Conservation (phyloP, 1,140 invertebrate genomes). For the Bombus breviceps region DNA sequence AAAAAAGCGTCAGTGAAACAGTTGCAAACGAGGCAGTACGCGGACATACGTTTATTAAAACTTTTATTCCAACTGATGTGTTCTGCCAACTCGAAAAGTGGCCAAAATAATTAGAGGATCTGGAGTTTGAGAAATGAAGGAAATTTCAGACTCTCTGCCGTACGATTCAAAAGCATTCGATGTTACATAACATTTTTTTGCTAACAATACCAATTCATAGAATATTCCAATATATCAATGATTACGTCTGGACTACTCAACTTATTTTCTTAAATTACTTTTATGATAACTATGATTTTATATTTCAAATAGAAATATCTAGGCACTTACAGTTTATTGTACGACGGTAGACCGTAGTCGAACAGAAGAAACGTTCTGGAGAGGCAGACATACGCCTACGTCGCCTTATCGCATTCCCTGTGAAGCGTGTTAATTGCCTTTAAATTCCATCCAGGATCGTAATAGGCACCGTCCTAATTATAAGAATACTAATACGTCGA, state of each 20-base stretch:
- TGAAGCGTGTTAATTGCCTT: conserved; percentile 60
- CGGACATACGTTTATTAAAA: conserved; percentile 2
- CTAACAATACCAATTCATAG: not conserved
- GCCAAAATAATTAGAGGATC: not conserved
- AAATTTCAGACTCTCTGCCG: too few relatives aligned
- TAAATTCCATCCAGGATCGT: conserved; percentile 27
- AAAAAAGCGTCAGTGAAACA: not conserved
- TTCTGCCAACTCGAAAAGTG: not conserved
- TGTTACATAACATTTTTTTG: not conserved
- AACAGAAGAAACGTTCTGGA: not conserved
- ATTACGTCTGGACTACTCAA: too few relatives aligned
- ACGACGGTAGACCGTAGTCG: too few relatives aligned
- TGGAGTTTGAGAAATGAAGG: not conserved
- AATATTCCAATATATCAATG: not conserved
- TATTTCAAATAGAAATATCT: not conserved
- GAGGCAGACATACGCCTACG: conserved; percentile 24
- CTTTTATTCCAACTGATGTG: not conserved
- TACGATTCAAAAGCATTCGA: not conserved
- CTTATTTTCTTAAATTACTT: not conserved
- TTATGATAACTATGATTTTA: not conserved
- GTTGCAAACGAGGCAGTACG: not conserved
- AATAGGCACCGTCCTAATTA: conserved; percentile 58
- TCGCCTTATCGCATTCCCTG: conserved; percentile 32
- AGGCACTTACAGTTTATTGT: too few relatives aligned
- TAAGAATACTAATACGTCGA: too few relatives aligned